Conservation (phyloP, 2,797 vertebrate species). For the Tenualosa ilisha region DNA sequence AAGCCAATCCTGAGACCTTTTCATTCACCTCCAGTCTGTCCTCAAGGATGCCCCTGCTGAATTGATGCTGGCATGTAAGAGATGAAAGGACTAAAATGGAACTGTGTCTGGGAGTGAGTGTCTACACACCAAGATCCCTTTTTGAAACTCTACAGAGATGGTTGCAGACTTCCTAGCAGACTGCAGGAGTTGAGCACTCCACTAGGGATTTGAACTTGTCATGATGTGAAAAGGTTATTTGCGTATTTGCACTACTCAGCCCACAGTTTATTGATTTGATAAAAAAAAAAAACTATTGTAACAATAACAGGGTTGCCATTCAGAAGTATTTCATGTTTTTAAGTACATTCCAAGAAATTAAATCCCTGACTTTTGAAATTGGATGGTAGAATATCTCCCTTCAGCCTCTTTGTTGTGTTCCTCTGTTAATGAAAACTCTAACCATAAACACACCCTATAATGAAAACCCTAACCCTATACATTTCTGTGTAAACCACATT, state of each 20-base stretch:
- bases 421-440: no score
- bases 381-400: no score
- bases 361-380: no score
- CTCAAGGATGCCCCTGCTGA: constrained; percentile 7
- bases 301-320: no score
- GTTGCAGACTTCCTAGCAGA: background rate
- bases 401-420: no score
- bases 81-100: constrained; percentile 5
- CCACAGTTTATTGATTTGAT: background rate
- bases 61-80: constrained; percentile 4
- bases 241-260: background rate
- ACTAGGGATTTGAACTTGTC: background rate
- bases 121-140: background rate
- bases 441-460: no score
- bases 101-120: background rate
- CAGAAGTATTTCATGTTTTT: no score
- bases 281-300: background rate
- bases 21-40: background rate
- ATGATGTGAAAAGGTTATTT: background rate
- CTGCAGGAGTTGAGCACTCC: background rate
- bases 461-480: no score
- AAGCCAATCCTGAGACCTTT: background rate
- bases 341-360: no score
- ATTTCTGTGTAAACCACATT: no score
- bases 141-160: background rate